A percentile compares a stretch with the other conserved stretches of the same genome.
Evolutionary conservation across 2,888 invertebrate species (phyloP).

Genomic region (Leuctra nigra): DNA sequence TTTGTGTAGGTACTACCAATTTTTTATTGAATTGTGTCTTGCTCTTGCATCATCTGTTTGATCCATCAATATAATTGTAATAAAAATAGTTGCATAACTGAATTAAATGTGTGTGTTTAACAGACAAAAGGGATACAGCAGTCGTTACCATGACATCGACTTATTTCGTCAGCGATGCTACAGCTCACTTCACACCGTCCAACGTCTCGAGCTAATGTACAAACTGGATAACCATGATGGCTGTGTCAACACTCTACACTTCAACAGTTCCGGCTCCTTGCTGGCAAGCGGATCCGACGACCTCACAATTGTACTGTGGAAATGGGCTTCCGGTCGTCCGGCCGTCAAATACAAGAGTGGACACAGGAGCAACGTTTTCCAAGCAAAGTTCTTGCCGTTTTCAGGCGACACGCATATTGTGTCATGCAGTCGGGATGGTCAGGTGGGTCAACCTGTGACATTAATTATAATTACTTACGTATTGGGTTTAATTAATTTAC

Average conservation of each 20-base stretch:
- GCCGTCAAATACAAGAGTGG: conserved; percentile 67
- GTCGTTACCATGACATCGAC: conserved; percentile 42
- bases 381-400: conserved; percentile 76
- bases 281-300: conserved; percentile 91
- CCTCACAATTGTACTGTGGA: conserved; percentile 78
- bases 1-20: too few species aligned
- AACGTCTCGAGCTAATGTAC: conserved; percentile 71
- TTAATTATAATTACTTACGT: too few species aligned
- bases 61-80: too few species aligned
- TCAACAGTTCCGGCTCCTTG: conserved; percentile 70
- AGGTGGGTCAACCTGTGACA: conserved; percentile 46
- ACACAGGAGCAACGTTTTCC: conserved; percentile 80
- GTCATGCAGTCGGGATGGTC: conserved; percentile 84
- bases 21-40: too few species aligned
- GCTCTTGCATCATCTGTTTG: too few species aligned
- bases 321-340: conserved; percentile 71
- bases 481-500: too few species aligned
- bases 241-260: conserved; percentile 89
- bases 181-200: conserved; percentile 73
- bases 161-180: conserved; percentile 66
- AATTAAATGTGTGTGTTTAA: neutral
- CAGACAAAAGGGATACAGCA: conserved; percentile 40
- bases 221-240: conserved; percentile 74
- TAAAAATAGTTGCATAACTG: neutral
- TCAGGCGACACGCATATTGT: conserved; percentile 75